These are phyloP conservation scores for Holacanthella duospinosa DNA, from an alignment of 2,888 invertebrate species.

Conservation along the genomic window DNA sequence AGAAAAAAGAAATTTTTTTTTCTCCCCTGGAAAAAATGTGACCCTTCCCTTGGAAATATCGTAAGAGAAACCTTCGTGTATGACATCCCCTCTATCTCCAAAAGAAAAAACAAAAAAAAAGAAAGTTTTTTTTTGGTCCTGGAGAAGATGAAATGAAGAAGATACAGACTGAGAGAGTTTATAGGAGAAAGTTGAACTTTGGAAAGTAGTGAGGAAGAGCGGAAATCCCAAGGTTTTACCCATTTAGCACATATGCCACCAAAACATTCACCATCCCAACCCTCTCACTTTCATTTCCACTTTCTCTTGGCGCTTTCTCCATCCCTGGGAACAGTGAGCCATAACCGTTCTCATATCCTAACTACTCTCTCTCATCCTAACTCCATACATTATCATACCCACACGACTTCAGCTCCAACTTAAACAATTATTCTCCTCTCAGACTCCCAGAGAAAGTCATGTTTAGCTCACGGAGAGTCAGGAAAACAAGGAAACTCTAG, in stretches of 20 bases:
- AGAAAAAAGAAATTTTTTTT: too few relatives aligned
- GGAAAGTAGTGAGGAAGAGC: constrained; percentile 17
- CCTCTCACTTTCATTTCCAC: neutral
- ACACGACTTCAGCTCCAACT: too few relatives aligned
- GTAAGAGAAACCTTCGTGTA: neutral
- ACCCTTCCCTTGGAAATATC: neutral
- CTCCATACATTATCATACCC: too few relatives aligned
- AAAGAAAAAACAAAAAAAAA: neutral
- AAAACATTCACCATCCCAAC: constrained; percentile 17
- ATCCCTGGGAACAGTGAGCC: neutral
- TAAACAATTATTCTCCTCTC: too few relatives aligned
- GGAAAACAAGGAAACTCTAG: too few relatives aligned
- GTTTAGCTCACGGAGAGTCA: too few relatives aligned
- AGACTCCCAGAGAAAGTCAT: too few relatives aligned
- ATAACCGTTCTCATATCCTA: constrained; percentile 8
- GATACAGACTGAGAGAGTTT: neutral
- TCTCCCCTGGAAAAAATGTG: neutral
- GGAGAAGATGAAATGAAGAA: constrained; percentile 6
- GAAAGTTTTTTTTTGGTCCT: neutral
- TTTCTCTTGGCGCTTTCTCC: constrained; percentile 4
- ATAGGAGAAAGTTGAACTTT: constrained; percentile 8
- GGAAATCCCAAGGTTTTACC: constrained; percentile 37
- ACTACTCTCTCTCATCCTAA: constrained; percentile 9
- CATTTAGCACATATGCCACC: constrained; percentile 38
- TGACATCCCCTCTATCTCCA: neutral